Evolutionary conservation across 2,113 vertebrate genomes (phyloP), one percentile per base, ranked within the genome.

Genomic region (Cebidichthys violaceus): DNA sequence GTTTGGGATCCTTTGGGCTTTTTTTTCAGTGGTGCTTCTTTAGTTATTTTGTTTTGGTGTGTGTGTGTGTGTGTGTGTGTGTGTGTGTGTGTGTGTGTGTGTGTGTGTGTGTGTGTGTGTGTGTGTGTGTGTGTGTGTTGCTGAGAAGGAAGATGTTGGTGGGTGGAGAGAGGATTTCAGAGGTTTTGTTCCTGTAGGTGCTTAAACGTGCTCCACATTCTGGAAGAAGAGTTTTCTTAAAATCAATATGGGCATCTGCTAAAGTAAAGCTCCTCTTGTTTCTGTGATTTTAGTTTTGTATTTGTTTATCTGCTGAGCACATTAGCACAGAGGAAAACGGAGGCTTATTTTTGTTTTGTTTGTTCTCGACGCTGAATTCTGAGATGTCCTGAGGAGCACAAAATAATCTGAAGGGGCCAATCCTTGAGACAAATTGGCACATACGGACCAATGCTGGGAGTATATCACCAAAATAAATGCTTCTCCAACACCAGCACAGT

Each of bases 401-500:
- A 67, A 71, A 55, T 72, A 84, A 84, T 83, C 72, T 65, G 57
- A 77, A 75, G 71, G 72, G 60, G 68, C 62, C 55, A 52, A 66
- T 76, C 74, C 54, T 69, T 70, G 47, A 77, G 75, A 85, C 69
- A 86, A 86, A 88, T 82, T 85, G 84, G 17, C 78, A 82, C 85
- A 81, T 37, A 65, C 4, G 14, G 78, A 82, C 69, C 76, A 70
- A 75, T 0, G 55, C 80, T 70, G 45, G 77, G 54, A 89, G 77
- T 89, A 73, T 68, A 88, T 93, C 88, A 83, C 60, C 64, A 83
- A 79, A 91, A 93, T 84, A 80, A 90, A 92, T 90, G 87, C 69
- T 76, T 81, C 75, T 88, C 67, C 80, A 61, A 29, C 43, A 59
- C 27, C 77, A n/a, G 66, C 61, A 33, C 70, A 37, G 82, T 79